Conservation (phyloP, 2,797 vertebrate species). For the Sebastes taczanowskii region DNA sequence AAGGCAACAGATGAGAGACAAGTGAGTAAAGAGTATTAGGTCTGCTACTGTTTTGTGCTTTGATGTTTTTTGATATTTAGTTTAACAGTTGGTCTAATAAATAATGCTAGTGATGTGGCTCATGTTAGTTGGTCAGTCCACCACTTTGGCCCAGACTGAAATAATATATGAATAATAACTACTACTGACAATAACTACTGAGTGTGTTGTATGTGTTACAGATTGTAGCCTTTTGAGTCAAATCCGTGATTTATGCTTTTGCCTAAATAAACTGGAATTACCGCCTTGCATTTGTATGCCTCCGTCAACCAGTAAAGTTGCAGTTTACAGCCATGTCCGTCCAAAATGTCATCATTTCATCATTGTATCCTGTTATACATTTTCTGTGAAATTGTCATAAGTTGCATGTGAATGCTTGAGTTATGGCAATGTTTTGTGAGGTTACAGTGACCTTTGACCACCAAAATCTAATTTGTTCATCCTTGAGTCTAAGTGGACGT, state of each 20-base stretch:
- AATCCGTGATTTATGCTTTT: background rate
- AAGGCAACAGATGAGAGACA: constrained; percentile 26
- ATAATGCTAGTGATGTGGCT: background rate
- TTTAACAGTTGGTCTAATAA: background rate
- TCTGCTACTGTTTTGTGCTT: background rate
- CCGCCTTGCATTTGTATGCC: background rate
- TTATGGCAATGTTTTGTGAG: too few relatives aligned
- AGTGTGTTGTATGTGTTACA: background rate
- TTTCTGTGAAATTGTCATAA: background rate
- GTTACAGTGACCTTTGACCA: too few relatives aligned
- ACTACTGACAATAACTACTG: background rate
- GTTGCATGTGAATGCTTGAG: too few relatives aligned
- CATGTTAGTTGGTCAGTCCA: background rate
- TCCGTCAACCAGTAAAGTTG: background rate
- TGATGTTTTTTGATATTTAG: background rate
- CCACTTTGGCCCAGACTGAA: background rate
- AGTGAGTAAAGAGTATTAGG: background rate
- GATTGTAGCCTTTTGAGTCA: background rate
- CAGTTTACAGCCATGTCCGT: background rate
- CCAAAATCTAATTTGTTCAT: too few relatives aligned
- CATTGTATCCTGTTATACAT: background rate
- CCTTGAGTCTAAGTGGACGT: too few relatives aligned
- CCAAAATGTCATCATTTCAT: background rate
- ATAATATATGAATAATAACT: background rate
- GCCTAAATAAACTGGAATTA: background rate